A percentile compares a stretch with the other conserved stretches of the same genome.
Conservation (phyloP, 2,888 invertebrate species). For the Megalurothrips usitatus region DNA sequence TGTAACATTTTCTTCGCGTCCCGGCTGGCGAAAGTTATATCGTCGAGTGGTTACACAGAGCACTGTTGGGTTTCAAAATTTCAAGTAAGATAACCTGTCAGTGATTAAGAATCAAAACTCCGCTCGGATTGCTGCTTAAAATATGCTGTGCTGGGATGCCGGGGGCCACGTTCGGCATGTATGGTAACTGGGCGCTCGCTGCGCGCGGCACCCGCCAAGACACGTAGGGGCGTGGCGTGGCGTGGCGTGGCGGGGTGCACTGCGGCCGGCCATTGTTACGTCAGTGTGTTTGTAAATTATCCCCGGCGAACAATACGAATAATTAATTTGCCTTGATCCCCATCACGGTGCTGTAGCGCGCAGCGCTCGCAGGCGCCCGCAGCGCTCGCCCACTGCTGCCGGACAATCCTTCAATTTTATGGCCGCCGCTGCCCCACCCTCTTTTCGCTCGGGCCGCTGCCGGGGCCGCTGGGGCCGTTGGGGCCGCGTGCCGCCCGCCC, state of each 20-base stretch:
- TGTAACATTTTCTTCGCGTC: too few relatives aligned
- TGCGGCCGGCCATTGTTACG: conserved; percentile 9
- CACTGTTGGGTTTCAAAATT: too few relatives aligned
- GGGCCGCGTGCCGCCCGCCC: neutral
- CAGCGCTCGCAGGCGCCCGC: neutral
- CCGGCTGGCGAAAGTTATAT: too few relatives aligned
- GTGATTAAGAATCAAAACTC: too few relatives aligned
- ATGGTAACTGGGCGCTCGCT: too few relatives aligned
- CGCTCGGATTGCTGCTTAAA: too few relatives aligned
- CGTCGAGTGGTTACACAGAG: too few relatives aligned
- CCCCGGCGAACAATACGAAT: conserved; percentile 9
- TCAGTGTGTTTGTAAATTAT: conserved; percentile 12
- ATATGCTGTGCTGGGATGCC: too few relatives aligned
- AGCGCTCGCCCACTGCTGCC: neutral
- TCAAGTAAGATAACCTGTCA: too few relatives aligned
- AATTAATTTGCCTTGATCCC: neutral
- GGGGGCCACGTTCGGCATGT: too few relatives aligned
- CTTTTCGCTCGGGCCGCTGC: neutral
- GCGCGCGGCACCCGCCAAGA: neutral
- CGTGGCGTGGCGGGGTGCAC: neutral
- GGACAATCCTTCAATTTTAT: conserved; percentile 13
- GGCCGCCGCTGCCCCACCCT: neutral
- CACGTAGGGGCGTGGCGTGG: neutral
- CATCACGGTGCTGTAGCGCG: neutral
- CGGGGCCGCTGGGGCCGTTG: neutral